Percentiles rank a stretch among this genome's conserved stretches.
phyloP scores from a whole-genome alignment of 2,888 invertebrate species.

The Biston stratarius region DNA sequence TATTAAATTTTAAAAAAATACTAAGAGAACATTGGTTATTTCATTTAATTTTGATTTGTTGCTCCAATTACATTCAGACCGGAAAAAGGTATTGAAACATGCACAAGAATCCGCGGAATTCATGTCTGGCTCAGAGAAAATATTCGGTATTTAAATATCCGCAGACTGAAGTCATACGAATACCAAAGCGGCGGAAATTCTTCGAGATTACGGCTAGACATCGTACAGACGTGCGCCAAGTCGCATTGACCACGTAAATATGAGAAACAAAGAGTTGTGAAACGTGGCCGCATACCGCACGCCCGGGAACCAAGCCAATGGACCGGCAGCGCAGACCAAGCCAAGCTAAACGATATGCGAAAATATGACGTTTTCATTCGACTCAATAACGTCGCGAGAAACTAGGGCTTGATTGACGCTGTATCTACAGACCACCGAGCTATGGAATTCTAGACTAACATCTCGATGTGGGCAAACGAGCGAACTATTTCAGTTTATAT shows the following conservation, averaged over 20 bases:
- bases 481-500: background rate
- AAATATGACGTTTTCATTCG: conserved; percentile 65
- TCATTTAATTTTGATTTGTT: conserved; percentile 25
- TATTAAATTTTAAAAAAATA: too few relatives aligned
- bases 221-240: conserved; percentile 75
- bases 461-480: background rate
- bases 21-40: background rate
- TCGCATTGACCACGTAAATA: conserved; percentile 69
- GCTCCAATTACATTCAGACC: conserved; percentile 22
- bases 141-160: conserved; percentile 68
- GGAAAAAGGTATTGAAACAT: conserved; percentile 39
- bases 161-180: conserved; percentile 72
- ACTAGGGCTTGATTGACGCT: conserved; percentile 12
- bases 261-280: conserved; percentile 77
- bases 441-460: background rate
- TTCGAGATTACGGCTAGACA: conserved; percentile 79
- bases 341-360: conserved; percentile 58
- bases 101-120: conserved; percentile 58
- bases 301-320: conserved; percentile 79
- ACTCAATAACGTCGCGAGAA: conserved; percentile 39
- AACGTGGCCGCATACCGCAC: conserved; percentile 75
- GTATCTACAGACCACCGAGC: background rate
- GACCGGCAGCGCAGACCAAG: conserved; percentile 61
- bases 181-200: conserved; percentile 77
- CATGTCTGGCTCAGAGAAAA: conserved; percentile 67